Evolutionary conservation across 1,140 invertebrate genomes (phyloP).

Genomic region (Zaprionus nigranus): DNA sequence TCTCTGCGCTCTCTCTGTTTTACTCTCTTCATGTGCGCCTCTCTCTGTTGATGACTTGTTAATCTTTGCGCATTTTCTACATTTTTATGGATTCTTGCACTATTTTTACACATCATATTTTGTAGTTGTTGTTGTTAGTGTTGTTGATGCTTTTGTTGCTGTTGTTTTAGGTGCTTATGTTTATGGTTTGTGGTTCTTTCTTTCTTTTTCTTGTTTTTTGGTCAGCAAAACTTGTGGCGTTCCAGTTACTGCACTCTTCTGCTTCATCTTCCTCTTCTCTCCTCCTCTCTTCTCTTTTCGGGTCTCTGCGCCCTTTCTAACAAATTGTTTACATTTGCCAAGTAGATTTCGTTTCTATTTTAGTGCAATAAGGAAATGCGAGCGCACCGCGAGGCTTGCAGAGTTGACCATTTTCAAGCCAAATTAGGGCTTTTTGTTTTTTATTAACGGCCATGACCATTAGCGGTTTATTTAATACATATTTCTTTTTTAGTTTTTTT

Average conservation of each 20-base stretch:
- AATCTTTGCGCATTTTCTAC: slow-evolving; percentile 60
- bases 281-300: not conserved
- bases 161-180: slow-evolving; percentile 50
- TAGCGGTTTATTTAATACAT: slow-evolving; percentile 68
- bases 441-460: slow-evolving; percentile 79
- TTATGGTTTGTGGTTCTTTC: slow-evolving; percentile 20
- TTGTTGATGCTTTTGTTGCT: slow-evolving; percentile 13
- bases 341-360: slow-evolving; percentile 40
- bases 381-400: not conserved
- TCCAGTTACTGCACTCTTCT: slow-evolving; percentile 30
- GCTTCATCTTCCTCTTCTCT: not conserved
- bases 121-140: slow-evolving; percentile 17
- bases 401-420: slow-evolving; percentile 37
- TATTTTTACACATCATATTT: slow-evolving; percentile 70
- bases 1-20: not conserved
- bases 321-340: slow-evolving; percentile 42
- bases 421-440: slow-evolving; percentile 76
- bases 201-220: slow-evolving; percentile 36
- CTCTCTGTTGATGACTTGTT: slow-evolving; percentile 58
- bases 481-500: slow-evolving; percentile 20
- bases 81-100: slow-evolving; percentile 79
- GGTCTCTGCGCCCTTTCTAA: not conserved
- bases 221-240: slow-evolving; percentile 35
- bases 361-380: slow-evolving; percentile 40
- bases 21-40: not conserved